Conservation (phyloP, 2,113 vertebrate species). For the Hipposideros armiger region DNA sequence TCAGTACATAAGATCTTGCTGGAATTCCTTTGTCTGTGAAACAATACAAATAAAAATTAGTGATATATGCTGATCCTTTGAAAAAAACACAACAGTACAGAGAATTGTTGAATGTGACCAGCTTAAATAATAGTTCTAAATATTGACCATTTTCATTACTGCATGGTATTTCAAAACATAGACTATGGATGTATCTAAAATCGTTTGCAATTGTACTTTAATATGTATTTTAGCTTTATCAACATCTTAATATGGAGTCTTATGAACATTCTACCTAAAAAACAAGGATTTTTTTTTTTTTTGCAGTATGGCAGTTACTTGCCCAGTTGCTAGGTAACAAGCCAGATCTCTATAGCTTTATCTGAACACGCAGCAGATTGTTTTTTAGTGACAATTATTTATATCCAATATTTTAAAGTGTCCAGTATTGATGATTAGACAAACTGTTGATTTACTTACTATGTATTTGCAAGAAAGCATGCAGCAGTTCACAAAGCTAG, state of each 20-base stretch:
- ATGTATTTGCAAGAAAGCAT: constrained; percentile 7
- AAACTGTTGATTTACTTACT: constrained; percentile 75
- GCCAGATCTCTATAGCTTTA: constrained; percentile 88
- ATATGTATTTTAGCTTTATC: constrained; percentile 75
- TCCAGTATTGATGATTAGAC: constrained; percentile 79
- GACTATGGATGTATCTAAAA: constrained; percentile 62
- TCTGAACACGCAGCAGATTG: constrained; percentile 85
- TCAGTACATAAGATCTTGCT: constrained; percentile 29
- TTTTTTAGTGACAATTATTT: constrained; percentile 86
- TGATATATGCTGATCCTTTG: constrained; percentile 41
- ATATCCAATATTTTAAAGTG: constrained; percentile 83
- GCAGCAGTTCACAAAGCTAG: constrained; percentile 67
- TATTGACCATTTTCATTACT: constrained; percentile 67
- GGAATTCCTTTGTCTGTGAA: constrained; percentile 69
- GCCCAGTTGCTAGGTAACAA: constrained; percentile 93
- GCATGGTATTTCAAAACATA: constrained; percentile 70
- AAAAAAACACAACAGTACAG: background rate
- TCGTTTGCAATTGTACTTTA: constrained; percentile 59
- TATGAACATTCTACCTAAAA: constrained; percentile 81
- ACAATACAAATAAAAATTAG: constrained; percentile 62
- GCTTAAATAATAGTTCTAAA: constrained; percentile 60
- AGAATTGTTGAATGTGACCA: background rate
- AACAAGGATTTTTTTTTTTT: constrained; percentile 67
- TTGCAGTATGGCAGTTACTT: constrained; percentile 86
- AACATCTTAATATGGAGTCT: constrained; percentile 80